These are phyloP conservation scores for Eurypyga helias DNA, from an alignment of 2,113 vertebrate species.

Conservation along the genomic window DNA sequence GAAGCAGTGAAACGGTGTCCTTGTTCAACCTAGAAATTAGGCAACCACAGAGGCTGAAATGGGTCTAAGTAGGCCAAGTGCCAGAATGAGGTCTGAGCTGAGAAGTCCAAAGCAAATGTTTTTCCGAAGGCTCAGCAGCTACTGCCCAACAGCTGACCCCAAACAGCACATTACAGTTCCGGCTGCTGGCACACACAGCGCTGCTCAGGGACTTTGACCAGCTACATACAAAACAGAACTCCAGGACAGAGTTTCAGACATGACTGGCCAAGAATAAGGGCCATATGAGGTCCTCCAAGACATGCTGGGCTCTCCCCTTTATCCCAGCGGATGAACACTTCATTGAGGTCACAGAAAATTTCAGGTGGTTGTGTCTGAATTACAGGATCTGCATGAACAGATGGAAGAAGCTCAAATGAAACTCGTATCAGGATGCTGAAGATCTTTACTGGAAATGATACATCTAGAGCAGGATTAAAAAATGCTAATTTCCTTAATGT, in stretches of 20 bases:
- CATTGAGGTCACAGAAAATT: neutral
- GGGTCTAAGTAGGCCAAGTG: constrained; percentile 11
- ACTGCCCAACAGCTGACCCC: constrained; percentile 8
- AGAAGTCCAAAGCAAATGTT: constrained; percentile 58
- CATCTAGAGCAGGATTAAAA: neutral
- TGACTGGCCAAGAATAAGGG: neutral
- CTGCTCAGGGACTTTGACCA: neutral
- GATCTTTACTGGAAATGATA: neutral
- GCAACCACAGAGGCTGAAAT: constrained; percentile 12
- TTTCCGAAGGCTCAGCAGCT: constrained; percentile 1
- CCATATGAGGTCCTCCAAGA: neutral
- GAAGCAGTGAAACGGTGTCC: neutral
- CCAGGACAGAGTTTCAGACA: neutral
- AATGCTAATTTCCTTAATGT: neutral
- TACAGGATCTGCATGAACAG: neutral
- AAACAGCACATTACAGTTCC: neutral
- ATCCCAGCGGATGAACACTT: neutral
- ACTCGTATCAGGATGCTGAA: neutral
- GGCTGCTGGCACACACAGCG: neutral
- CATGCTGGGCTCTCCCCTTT: neutral
- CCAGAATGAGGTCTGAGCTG: constrained; percentile 33
- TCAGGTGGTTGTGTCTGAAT: neutral
- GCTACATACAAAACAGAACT: neutral
- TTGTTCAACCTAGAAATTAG: constrained; percentile 4
- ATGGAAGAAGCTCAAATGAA: neutral